Base-by-base conservation (phyloP, 2,888 invertebrate species). In the Athalia circularis region DNA sequence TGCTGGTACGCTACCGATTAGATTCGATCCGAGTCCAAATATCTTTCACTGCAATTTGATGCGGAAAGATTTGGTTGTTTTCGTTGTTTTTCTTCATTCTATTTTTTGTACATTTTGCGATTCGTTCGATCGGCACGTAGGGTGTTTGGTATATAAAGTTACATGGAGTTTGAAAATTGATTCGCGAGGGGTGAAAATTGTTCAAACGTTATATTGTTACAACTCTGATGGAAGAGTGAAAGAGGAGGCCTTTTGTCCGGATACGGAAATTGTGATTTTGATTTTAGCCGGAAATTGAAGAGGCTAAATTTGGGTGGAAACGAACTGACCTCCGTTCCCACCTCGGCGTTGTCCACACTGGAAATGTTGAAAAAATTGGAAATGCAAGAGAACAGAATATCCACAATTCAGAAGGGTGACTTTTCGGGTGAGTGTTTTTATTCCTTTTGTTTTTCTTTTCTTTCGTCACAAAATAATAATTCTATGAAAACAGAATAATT, bases 301-400 rank as follows among this genome's bases (percentile, higher is more conserved):
- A 92, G 96, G 79, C 91, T 97, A 80, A 97, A 97, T 91, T 92
- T 97, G 82, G 97, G 97, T 50, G 96, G 95, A 78, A 97, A 97
- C 89, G 94, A 95, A 81, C 91, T 97, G 86, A 93, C 93, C 54
- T 92, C 93, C 9, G 93, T 97, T 68, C 97, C 97, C 11, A 96
- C 96, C 85, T 94, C 94, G 86, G 94, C 97, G 0, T 93, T 97
- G n/a, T 94, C 95, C 0, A 93, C 95, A 79, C 91, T 97, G 82
- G 95, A 95, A 86, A 96, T 94, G 84, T 91, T 97, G 83, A 96
- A 95, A 90, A 97, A 96, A 87, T 92, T 97, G 70, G 97, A 97
- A 91, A 94, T 97, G 92, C 97, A 97, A 87, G 96, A 97, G 88
- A 97, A 97, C 88, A 93, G 94, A 82, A 96, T 97, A 80, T 92